Percentiles rank a stretch among this genome's conserved stretches.
Evolutionary conservation across 2,797 vertebrate species (phyloP).

Genomic region (Coccyzus lansbergi): DNA sequence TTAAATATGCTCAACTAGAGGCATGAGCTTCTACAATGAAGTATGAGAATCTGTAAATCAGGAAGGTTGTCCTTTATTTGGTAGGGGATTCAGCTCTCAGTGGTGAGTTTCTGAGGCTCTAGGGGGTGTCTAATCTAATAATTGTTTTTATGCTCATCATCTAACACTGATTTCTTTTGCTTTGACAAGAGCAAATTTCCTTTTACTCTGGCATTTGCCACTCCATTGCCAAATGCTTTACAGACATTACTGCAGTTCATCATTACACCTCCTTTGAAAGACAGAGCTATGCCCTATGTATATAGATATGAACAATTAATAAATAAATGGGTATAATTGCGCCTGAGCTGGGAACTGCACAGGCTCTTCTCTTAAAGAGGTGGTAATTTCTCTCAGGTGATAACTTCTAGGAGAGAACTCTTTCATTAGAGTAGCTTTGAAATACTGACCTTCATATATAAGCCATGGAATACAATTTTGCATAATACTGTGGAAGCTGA

Average conservation of each 20-base stretch:
- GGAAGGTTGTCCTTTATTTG: not conserved
- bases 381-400: too few species aligned
- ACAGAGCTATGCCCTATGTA: not conserved
- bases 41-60: not conserved
- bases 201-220: not conserved
- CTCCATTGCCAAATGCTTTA: not conserved
- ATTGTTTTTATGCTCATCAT: not conserved
- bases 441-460: not conserved
- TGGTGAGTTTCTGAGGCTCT: not conserved
- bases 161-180: not conserved
- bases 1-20: not conserved
- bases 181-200: not conserved
- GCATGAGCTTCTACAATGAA: not conserved
- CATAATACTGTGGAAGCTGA: not conserved
- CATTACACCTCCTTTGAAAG: not conserved
- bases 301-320: not conserved
- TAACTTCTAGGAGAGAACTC: not conserved
- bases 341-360: not conserved
- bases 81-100: not conserved
- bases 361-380: not conserved
- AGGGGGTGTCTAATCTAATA: not conserved
- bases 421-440: not conserved
- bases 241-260: not conserved
- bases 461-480: not conserved
- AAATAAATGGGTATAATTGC: not conserved